Evolutionary conservation across 64 coral and sea anemone genomes (phyloP).

Genomic region (Platygyra sinensis): DNA sequence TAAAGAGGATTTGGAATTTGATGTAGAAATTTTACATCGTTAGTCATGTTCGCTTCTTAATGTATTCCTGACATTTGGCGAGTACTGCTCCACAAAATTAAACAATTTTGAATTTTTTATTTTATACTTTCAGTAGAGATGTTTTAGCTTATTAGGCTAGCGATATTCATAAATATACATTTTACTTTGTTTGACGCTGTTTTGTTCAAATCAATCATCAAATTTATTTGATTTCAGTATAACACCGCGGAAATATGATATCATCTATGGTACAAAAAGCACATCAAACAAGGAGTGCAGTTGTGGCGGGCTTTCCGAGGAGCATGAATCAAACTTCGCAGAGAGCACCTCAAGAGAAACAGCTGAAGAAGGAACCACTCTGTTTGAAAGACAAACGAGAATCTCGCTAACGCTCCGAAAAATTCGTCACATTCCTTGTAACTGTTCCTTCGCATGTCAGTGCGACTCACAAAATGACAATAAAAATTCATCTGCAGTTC

Average conservation of each 20-base stretch:
- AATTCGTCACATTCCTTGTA: slow-evolving; percentile 71
- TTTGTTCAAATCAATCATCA: too few relatives aligned
- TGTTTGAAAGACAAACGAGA: slow-evolving; percentile 74
- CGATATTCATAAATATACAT: too few relatives aligned
- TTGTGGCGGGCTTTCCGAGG: background rate
- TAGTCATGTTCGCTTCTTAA: too few relatives aligned
- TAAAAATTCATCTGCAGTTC: background rate
- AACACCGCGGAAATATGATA: slow-evolving; percentile 92
- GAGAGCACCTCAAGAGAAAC: background rate
- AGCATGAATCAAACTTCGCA: background rate
- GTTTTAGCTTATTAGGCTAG: too few relatives aligned
- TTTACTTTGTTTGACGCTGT: too few relatives aligned
- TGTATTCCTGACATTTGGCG: too few relatives aligned
- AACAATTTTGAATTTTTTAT: too few relatives aligned
- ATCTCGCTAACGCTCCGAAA: slow-evolving; percentile 94
- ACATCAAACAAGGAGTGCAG: background rate
- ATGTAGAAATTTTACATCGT: too few relatives aligned
- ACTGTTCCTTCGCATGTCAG: slow-evolving; percentile 60
- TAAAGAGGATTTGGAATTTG: too few relatives aligned
- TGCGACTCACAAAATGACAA: slow-evolving; percentile 76
- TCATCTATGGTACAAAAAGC: slow-evolving; percentile 47
- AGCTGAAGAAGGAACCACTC: slow-evolving; percentile 51
- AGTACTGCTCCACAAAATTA: too few relatives aligned
- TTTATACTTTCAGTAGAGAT: too few relatives aligned
- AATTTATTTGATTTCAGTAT: slow-evolving; percentile 59